Evolutionary conservation across 1,140 invertebrate species (phyloP).

Genomic region (Heterodera carotae): DNA sequence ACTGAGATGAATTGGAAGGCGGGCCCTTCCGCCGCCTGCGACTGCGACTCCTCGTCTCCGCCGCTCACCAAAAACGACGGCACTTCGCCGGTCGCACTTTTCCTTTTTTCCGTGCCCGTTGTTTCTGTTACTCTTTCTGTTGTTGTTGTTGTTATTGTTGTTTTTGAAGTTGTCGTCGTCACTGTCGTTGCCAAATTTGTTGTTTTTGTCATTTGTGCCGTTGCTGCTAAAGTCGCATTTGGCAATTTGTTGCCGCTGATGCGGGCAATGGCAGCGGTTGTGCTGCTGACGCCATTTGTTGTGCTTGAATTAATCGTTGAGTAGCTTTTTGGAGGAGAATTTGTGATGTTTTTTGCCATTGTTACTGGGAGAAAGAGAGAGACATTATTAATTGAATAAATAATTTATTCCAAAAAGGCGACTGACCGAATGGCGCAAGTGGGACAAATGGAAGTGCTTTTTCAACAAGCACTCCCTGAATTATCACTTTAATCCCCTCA

Average conservation of each 20-base stretch:
- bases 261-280: background rate
- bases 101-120: background rate
- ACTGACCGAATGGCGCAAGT: constrained; percentile 18
- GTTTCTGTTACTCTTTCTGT: background rate
- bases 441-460: constrained; percentile 20
- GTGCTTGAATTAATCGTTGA: background rate
- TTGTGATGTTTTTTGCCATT: background rate
- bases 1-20: background rate
- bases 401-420: constrained; percentile 14
- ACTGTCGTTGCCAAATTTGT: constrained; percentile 12
- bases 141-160: constrained; percentile 34
- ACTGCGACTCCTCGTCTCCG: background rate
- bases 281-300: background rate
- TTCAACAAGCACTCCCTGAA: constrained; percentile 40
- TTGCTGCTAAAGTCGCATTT: background rate
- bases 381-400: background rate
- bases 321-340: background rate
- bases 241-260: too few species aligned
- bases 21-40: background rate
- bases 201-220: constrained; percentile 29
- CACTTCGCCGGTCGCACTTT: background rate
- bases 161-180: constrained; percentile 2
- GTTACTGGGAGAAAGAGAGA: background rate
- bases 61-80: background rate
- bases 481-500: constrained; percentile 53